phyloP scores from a whole-genome alignment of 2,113 vertebrate species.

The Cavia aperea region DNA sequence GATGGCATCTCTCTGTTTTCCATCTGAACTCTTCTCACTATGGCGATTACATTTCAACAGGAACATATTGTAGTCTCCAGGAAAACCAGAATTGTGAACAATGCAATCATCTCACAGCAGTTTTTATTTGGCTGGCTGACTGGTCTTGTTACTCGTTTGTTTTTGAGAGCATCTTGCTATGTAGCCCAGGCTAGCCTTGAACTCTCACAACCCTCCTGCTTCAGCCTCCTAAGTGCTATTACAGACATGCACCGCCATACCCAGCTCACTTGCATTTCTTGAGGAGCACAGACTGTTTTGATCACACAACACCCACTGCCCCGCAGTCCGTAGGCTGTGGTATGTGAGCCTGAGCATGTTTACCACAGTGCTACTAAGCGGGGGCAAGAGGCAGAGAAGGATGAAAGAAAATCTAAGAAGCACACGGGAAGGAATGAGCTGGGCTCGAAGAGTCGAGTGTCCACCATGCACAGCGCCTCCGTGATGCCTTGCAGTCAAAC shows the following conservation, averaged over 20 bases:
- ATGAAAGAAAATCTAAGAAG: not conserved
- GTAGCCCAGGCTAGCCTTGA: not conserved
- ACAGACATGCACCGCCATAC: not conserved
- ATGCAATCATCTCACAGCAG: not conserved
- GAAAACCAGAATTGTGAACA: not conserved
- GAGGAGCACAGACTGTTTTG: not conserved
- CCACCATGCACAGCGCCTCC: not conserved
- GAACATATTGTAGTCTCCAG: not conserved
- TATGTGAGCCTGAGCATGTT: not conserved
- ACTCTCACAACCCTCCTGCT: not conserved
- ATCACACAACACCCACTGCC: not conserved
- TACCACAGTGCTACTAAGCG: not conserved
- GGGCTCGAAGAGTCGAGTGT: not conserved
- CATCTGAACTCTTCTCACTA: not conserved
- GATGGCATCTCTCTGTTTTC: not conserved
- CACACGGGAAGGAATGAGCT: not conserved
- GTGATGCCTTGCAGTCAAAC: not conserved
- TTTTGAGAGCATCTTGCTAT: not conserved
- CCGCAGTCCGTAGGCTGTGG: not conserved
- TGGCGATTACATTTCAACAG: not conserved
- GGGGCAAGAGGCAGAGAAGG: not conserved
- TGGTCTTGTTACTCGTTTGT: not conserved
- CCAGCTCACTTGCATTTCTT: not conserved
- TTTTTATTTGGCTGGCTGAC: not conserved
- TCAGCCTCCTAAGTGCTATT: not conserved